Evolutionary conservation across 1,140 invertebrate genomes (phyloP), one percentile per base, ranked within the genome.

Genomic region (Diorhabda sublineata): DNA sequence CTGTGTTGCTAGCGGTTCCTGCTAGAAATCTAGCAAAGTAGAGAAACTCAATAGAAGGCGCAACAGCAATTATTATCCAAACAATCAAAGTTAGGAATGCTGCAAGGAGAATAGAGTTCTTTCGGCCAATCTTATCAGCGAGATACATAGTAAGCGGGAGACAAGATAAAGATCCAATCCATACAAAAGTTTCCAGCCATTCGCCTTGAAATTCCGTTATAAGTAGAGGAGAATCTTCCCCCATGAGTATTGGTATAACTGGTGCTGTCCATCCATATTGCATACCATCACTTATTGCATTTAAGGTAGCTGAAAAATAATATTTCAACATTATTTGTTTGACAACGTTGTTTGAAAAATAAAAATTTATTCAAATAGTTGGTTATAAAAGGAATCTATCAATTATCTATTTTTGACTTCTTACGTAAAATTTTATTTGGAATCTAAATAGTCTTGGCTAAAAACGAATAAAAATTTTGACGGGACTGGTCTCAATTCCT

Each of bases 111-210:
- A 91, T 84, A 0, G 87, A 83, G 5, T 77, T 76, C 76, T 88
- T 90, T 2, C 91, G 78, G 2, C 91, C 91, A 47, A 87, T 72
- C 73, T 82, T 84, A 73, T 91, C 88, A 3, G 90, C 83, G 6
- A 84, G 70, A 67, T 74, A 78, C 26, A 83, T 73, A 57, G 83
- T 84, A 6, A 87, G 83, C 6, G 87, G 80, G 0, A 88, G 87
- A 3, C 88, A 87, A 0, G 83, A 73, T 56, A 89, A 83, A 2
- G 86, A 88, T 2, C 88, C 87, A 42, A 91, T 77, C 5, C 87
- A 85, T 58, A 87, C 81, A 3, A 90, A 72, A 0, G 87, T 87
- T 42, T 87, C 84, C 42, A 90, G 79, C 89, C 88, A 90, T 1
- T 87, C 86, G n/a, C 80, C 77, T 75, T 81, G 69, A 3, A 79